A percentile compares a stretch with the other conserved stretches of the same genome.
These are phyloP conservation scores for Littorina saxatilis DNA, from an alignment of 1,140 invertebrate genomes.

Conservation along the genomic window DNA sequence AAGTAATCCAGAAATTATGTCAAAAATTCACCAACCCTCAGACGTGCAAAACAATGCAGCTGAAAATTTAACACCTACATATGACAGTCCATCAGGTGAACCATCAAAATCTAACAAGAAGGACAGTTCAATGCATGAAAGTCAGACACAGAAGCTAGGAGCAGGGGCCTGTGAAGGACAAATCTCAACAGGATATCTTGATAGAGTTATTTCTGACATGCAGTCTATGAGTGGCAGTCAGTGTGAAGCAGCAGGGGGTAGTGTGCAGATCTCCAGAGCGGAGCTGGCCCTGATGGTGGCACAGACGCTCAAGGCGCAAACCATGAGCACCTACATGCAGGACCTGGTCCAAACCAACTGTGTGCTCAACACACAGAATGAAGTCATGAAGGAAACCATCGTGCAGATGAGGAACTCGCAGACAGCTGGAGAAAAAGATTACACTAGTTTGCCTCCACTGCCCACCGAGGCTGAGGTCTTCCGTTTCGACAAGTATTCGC, in stretches of 20 bases:
- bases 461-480: slow-evolving; percentile 4
- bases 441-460: neutral
- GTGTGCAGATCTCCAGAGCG: neutral
- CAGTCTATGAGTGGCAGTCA: neutral
- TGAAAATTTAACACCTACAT: too few relatives aligned
- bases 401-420: neutral
- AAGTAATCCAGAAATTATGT: too few relatives aligned
- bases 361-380: neutral
- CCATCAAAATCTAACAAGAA: too few relatives aligned
- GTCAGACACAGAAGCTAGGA: too few relatives aligned
- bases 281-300: slow-evolving; percentile 8
- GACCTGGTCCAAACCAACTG: neutral
- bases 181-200: neutral
- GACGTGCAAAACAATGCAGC: too few relatives aligned
- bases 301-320: neutral
- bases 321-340: slow-evolving; percentile 16
- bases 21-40: too few relatives aligned
- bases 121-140: too few relatives aligned
- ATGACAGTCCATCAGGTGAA: too few relatives aligned
- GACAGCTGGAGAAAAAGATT: neutral
- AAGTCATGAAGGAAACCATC: neutral
- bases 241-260: neutral
- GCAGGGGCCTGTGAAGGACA: neutral
- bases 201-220: neutral
- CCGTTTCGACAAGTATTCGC: slow-evolving; percentile 7